These are phyloP conservation scores for Protodeltote pygarga DNA, from an alignment of 2,888 invertebrate species.

Conservation along the genomic window DNA sequence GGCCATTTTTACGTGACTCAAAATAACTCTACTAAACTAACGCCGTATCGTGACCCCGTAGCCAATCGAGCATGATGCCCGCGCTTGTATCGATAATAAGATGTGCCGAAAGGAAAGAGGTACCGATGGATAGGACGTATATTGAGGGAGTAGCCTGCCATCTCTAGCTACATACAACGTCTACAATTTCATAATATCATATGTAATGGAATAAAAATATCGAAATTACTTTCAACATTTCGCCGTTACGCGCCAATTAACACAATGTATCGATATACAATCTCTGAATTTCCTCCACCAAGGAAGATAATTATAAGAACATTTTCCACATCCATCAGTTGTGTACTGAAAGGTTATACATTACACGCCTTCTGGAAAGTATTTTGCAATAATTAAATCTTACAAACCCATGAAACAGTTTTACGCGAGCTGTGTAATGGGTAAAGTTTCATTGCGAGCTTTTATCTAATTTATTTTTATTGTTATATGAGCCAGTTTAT, in stretches of 20 bases:
- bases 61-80: too few relatives aligned
- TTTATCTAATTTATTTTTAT: constrained; percentile 85
- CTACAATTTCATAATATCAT: too few relatives aligned
- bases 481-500: constrained; percentile 80
- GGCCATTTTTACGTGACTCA: too few relatives aligned
- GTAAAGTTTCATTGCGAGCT: constrained; percentile 82
- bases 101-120: too few relatives aligned
- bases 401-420: constrained; percentile 75
- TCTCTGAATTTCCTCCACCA: constrained; percentile 3
- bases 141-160: too few relatives aligned
- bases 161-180: too few relatives aligned
- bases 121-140: too few relatives aligned
- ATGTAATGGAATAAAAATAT: too few relatives aligned
- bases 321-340: constrained; percentile 26
- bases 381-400: constrained; percentile 81
- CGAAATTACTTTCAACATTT: neutral
- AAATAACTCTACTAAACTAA: too few relatives aligned
- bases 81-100: too few relatives aligned
- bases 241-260: neutral
- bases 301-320: constrained; percentile 13
- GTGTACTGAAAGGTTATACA: constrained; percentile 36
- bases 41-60: too few relatives aligned
- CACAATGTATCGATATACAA: neutral
- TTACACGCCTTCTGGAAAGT: constrained; percentile 51
- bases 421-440: constrained; percentile 75